Conservation (phyloP, 2,113 vertebrate species). For the Oxygymnocypris stewartii region DNA sequence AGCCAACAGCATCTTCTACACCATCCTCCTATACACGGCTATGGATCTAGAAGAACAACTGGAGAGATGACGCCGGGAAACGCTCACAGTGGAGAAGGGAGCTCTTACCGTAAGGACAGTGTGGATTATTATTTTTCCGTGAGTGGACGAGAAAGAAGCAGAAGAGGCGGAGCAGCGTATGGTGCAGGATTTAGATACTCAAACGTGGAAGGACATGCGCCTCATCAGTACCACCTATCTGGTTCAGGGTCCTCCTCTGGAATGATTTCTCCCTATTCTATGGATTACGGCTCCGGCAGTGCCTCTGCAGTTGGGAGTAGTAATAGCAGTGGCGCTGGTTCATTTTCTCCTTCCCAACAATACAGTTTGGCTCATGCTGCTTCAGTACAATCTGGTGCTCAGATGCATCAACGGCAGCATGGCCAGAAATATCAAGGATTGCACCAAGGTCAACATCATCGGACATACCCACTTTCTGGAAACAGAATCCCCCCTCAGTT, state of each 20-base stretch:
- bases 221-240: slow-evolving; percentile 73
- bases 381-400: slow-evolving; percentile 80
- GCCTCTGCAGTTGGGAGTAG: slow-evolving; percentile 60
- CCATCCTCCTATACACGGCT: slow-evolving; percentile 72
- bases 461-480: slow-evolving; percentile 70
- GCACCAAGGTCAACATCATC: slow-evolving; percentile 77
- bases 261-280: slow-evolving; percentile 75
- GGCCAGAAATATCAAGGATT: slow-evolving; percentile 86
- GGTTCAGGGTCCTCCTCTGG: slow-evolving; percentile 69
- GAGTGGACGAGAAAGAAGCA: slow-evolving; percentile 72
- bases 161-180: slow-evolving; percentile 73
- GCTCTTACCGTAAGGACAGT: slow-evolving; percentile 75
- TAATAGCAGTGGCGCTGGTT: slow-evolving; percentile 61
- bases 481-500: slow-evolving; percentile 75
- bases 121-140: slow-evolving; percentile 80
- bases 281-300: slow-evolving; percentile 70
- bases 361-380: slow-evolving; percentile 73
- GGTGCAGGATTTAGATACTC: slow-evolving; percentile 73
- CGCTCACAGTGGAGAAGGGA: slow-evolving; percentile 68
- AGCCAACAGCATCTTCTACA: slow-evolving; percentile 72
- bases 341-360: slow-evolving; percentile 78
- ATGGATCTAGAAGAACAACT: slow-evolving; percentile 68
- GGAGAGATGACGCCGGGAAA: slow-evolving; percentile 69
- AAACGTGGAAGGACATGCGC: slow-evolving; percentile 74
- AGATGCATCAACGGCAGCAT: slow-evolving; percentile 86